Evolutionary conservation across 2,113 vertebrate genomes (phyloP), one percentile per base, ranked within the genome.

Genomic region (Halcyon malimbica): DNA sequence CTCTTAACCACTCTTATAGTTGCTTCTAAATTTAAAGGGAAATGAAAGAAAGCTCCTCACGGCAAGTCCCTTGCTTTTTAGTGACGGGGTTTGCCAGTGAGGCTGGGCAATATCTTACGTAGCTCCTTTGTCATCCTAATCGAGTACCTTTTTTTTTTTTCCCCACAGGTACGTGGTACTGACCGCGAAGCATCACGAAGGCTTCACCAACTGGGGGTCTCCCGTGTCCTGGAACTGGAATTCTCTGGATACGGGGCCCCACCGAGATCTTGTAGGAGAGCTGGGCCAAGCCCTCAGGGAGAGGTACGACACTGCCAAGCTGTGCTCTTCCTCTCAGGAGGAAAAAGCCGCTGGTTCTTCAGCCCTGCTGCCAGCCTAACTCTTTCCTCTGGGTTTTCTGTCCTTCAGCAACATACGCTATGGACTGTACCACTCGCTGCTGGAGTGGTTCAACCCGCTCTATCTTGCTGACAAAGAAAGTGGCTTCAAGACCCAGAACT

Each of bases 221-320:
- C 87, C 98, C 0, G 94, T 98, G 67, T 99, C 99, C 71, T 99
- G 99, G 99, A 99, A 99, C 97, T 99, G 99, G 99, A 99, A 99
- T 89, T 98, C 99, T 5, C 39, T 99, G 76, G 98, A 99, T 37
- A 96, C 88, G 0, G 99, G 99, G 9, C 99, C 99, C 14, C 99
- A 99, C 94, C 98, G 98, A 17, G 99, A 99, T 81, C 97, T 99
- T 1, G 99, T 99, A 13, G 99, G 97, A 80, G 99, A 99, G 82
- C 95, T 99, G 95, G 99, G 97, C 50, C 64, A 97, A 41, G 99
- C 99, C 12, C 91, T 99, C 25, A 98, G 98, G 69, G 98, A 98
- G 83, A 98, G 98, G 99, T 99, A 95, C 0, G 59, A 83, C 48
- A 3, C 65, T 93, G 54, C 41, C 62, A 24, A 5, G 16, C 31